Base-by-base conservation (phyloP, 2,113 vertebrate species). In the Lucifuga dentata region DNA sequence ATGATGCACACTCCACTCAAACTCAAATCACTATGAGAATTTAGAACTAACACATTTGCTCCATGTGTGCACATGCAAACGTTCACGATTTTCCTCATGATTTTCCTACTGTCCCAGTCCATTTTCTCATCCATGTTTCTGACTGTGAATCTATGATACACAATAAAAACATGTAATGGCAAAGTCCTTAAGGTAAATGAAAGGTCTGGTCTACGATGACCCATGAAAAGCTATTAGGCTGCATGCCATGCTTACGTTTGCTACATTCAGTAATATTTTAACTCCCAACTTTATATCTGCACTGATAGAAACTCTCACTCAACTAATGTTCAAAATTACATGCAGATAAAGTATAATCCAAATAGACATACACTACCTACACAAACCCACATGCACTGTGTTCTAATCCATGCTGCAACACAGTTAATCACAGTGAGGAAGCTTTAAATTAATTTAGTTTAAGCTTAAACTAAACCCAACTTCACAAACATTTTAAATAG, bases 401-500 rank as follows among this genome's bases (percentile, higher is more conserved):
- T 40, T 7, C 71, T 60, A 26, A 46, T 59, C 51, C 39, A 61
- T 3, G n/a, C 13, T 33, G 16, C 36, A 51, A 43, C 76, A 60
- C 78, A 73, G 36, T 29, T 53, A 67, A 78, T 70, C 74, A 63
- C 71, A 84, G 33, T 19, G 16, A 19, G 12, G 45, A 76, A 13
- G 53, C 55, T 77, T 71, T 64, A 81, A n/a, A 83, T 75, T 56
- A 83, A 29, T 29, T 29, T 29, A 7, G 7, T 29, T 29, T 3
- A 29, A 7, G 61, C 52, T 39, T 50, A 43, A 73, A 60, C 65
- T 64, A 49, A 62, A 55, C 23, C 45, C 45, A 78, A 68, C 73
- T 58, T 73, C 66, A 60, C 50, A 75, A 78, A 80, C 12, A 19
- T 71, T 73, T 80, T 84, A 85, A 85, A 86, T 83, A 83, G 76